These are phyloP conservation scores for Acronicta aceris DNA, from an alignment of 2,888 invertebrate species.

Conservation along the genomic window DNA sequence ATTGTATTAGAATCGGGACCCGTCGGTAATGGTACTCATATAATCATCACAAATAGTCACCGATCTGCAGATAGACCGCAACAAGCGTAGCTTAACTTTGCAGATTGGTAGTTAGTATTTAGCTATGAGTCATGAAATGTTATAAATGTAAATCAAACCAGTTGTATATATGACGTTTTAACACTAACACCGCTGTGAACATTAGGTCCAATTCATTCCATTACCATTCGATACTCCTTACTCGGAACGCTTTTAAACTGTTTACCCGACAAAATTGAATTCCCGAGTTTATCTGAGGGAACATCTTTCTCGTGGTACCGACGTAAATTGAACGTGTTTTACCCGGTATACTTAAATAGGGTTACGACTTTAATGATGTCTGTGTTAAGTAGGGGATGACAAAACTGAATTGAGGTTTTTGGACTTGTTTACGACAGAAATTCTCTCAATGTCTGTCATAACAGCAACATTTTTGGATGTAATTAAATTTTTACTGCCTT, in stretches of 20 bases:
- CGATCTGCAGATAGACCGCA: too few relatives aligned
- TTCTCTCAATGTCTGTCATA: too few relatives aligned
- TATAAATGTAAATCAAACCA: neutral
- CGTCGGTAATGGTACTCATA: too few relatives aligned
- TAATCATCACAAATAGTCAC: too few relatives aligned
- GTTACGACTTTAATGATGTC: constrained; percentile 56
- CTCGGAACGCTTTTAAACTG: constrained; percentile 68
- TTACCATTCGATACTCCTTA: constrained; percentile 76
- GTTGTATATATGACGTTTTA: constrained; percentile 25
- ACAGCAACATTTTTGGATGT: neutral
- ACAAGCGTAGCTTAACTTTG: too few relatives aligned
- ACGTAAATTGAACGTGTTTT: constrained; percentile 55
- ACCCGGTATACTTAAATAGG: constrained; percentile 48
- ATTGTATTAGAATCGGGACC: too few relatives aligned
- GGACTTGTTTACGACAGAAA: constrained; percentile 9
- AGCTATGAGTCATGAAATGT: neutral
- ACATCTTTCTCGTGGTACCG: constrained; percentile 51
- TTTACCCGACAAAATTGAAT: constrained; percentile 70
- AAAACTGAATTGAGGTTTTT: constrained; percentile 33
- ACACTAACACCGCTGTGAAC: constrained; percentile 51
- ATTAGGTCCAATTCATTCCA: constrained; percentile 76
- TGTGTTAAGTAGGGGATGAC: constrained; percentile 38
- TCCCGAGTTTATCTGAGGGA: constrained; percentile 56
- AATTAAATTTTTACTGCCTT: too few relatives aligned
- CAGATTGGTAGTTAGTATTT: too few relatives aligned